A percentile compares a stretch with the other conserved stretches of the same genome.
Conservation (phyloP, 2,113 vertebrate genomes). For the Jaculus jaculus region DNA sequence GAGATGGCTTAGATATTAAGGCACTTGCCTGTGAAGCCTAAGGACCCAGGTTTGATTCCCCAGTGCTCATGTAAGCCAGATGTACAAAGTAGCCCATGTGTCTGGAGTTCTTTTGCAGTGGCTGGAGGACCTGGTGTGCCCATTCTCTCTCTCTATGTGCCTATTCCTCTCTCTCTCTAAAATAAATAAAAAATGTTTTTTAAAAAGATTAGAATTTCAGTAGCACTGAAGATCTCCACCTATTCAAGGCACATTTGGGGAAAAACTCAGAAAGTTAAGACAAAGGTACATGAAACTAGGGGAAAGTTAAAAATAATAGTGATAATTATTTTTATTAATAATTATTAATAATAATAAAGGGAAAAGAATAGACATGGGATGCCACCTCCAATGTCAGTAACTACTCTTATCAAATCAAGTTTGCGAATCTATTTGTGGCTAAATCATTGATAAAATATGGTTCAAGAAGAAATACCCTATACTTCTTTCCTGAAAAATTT, state of each 20-base stretch:
- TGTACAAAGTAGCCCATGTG: too few relatives aligned
- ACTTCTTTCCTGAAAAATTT: not conserved
- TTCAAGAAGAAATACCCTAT: not conserved
- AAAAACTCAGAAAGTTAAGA: not conserved
- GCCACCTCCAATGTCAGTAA: not conserved
- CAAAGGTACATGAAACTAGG: not conserved
- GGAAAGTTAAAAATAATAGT: not conserved
- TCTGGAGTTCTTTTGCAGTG: too few relatives aligned
- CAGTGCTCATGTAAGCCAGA: too few relatives aligned
- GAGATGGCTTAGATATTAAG: too few relatives aligned
- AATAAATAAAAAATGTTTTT: too few relatives aligned
- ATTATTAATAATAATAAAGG: not conserved
- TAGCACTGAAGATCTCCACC: not conserved
- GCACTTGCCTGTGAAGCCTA: too few relatives aligned
- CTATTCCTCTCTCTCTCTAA: too few relatives aligned
- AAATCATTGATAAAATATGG: conserved; percentile 41
- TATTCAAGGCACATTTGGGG: not conserved
- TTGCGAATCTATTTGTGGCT: not conserved
- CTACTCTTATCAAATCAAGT: not conserved
- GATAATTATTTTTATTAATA: too few relatives aligned
- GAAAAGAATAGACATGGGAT: not conserved
- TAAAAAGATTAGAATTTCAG: not conserved
- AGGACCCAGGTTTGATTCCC: too few relatives aligned
- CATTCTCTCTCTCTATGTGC: too few relatives aligned
- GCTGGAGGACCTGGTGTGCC: too few relatives aligned